Conservation (phyloP, 2,113 vertebrate species). For the Martes martes region DNA sequence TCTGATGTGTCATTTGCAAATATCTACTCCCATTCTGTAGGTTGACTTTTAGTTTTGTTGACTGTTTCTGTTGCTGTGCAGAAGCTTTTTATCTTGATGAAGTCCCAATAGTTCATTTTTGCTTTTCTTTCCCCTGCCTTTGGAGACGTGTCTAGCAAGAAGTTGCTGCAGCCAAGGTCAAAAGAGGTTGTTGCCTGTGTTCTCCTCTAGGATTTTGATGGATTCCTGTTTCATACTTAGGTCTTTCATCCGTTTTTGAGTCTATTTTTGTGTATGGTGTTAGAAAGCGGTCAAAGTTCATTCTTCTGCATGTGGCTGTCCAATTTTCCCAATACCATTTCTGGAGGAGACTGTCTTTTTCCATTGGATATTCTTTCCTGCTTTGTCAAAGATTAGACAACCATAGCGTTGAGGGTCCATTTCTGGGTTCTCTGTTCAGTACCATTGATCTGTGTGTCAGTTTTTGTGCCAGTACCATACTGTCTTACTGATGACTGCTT, state of each 20-base stretch:
- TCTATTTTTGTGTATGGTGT: not conserved
- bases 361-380: not conserved
- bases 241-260: not conserved
- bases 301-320: not conserved
- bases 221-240: not conserved
- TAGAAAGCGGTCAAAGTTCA: not conserved
- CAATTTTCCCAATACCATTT: not conserved
- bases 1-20: not conserved
- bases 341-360: not conserved
- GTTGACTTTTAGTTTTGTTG: not conserved
- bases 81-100: not conserved
- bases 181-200: not conserved
- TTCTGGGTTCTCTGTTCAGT: not conserved
- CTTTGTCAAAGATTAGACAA: not conserved
- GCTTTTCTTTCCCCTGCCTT: not conserved
- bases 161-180: not conserved
- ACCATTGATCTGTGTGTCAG: not conserved
- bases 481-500: not conserved
- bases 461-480: not conserved
- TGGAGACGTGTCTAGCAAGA: not conserved
- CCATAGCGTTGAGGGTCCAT: not conserved
- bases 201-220: not conserved
- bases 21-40: not conserved
- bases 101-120: not conserved
- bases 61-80: not conserved